phyloP scores from a whole-genome alignment of 2,113 vertebrate species.

The Hydrochoerus hydrochaeris region DNA sequence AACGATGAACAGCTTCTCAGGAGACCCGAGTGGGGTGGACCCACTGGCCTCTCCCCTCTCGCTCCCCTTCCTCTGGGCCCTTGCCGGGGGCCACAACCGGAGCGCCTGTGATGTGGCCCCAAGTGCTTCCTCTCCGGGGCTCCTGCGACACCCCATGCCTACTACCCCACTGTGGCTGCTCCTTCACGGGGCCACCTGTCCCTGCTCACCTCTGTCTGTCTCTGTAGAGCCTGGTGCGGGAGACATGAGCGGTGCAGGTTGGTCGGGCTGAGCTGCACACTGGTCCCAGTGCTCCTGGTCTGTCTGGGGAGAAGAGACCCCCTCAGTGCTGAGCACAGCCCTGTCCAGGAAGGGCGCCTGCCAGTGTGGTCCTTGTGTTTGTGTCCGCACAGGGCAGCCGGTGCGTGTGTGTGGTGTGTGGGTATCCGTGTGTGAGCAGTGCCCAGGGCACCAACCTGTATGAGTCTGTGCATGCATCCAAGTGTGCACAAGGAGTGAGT shows the following conservation, averaged over 20 bases:
- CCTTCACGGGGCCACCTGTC: fast-evolving
- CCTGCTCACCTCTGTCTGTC: background rate
- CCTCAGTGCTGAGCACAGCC: fast-evolving
- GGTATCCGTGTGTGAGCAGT: background rate
- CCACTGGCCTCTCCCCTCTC: background rate
- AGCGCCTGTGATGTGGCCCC: background rate
- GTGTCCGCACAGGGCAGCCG: too few species aligned
- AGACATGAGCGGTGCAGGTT: fast-evolving
- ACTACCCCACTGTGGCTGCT: background rate
- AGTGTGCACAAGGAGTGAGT: background rate
- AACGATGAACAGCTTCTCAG: background rate
- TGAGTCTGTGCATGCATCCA: fast-evolving
- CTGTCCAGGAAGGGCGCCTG: background rate
- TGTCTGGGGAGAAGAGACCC: background rate
- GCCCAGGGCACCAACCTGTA: too few species aligned
- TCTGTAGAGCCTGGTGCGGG: background rate
- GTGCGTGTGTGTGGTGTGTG: background rate
- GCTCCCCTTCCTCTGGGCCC: background rate
- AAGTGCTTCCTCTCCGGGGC: background rate
- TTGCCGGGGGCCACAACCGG: background rate
- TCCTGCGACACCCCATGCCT: fast-evolving
- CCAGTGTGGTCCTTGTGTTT: background rate
- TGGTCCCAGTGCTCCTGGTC: background rate
- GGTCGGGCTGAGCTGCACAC: background rate
- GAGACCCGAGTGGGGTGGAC: background rate